These are phyloP conservation scores for Litoditis marina DNA, from an alignment of 2,888 invertebrate genomes.

Conservation along the genomic window DNA sequence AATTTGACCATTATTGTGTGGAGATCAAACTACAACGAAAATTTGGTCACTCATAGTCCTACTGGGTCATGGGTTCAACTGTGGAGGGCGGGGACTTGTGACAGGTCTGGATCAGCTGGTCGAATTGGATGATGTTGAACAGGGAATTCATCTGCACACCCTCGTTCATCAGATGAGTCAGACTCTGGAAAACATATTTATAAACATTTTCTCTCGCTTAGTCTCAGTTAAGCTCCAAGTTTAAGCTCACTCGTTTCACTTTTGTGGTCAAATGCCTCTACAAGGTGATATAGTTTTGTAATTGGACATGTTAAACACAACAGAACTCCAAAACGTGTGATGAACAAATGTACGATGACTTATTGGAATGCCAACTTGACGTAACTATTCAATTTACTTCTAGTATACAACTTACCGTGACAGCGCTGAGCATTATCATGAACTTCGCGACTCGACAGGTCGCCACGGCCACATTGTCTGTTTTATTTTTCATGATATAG, in stretches of 20 bases:
- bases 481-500: constrained; percentile 30
- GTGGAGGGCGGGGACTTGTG: constrained; percentile 19
- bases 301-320: too few relatives aligned
- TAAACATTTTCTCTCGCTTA: too few relatives aligned
- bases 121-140: constrained; percentile 42
- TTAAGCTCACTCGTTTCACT: neutral
- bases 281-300: neutral
- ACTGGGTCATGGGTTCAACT: too few relatives aligned
- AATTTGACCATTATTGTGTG: too few relatives aligned
- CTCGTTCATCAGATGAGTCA: constrained; percentile 19
- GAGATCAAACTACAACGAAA: neutral
- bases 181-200: constrained; percentile 1
- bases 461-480: constrained; percentile 23
- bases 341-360: too few relatives aligned
- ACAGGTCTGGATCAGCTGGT: constrained; percentile 35
- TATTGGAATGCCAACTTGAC: too few relatives aligned
- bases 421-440: constrained; percentile 42
- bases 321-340: too few relatives aligned
- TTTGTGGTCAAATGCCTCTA: neutral
- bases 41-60: too few relatives aligned
- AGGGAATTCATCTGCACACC: constrained; percentile 35
- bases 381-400: too few relatives aligned
- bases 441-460: constrained; percentile 41
- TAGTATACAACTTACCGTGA: constrained; percentile 34
- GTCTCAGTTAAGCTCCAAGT: too few relatives aligned